Conservation (phyloP, 2,797 vertebrate species). For the Pangasius sanitwongsei region DNA sequence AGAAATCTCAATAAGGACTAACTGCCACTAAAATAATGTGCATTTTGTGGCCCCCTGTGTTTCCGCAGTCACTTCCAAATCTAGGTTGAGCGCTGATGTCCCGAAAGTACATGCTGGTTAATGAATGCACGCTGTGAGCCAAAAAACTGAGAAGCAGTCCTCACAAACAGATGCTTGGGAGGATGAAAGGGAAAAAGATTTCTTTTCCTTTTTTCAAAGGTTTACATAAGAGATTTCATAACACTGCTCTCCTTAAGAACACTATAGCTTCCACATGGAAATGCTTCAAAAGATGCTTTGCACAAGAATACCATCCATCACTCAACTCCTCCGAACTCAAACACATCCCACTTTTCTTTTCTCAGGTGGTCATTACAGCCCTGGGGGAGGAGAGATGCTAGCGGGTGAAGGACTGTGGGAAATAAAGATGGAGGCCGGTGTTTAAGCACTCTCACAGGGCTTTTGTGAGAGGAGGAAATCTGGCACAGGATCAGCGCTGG, state of each 20-base stretch:
- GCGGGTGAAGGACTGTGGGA: conserved; percentile 49
- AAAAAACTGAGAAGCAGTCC: conserved; percentile 40
- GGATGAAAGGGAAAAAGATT: conserved; percentile 45
- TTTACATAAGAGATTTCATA: conserved; percentile 54
- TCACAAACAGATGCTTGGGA: conserved; percentile 47
- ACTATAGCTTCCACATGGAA: conserved; percentile 33
- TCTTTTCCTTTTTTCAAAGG: conserved; percentile 7
- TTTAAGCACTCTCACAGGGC: conserved; percentile 62
- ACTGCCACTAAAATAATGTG: conserved; percentile 16
- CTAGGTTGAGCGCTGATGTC: conserved; percentile 40
- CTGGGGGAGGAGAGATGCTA: conserved; percentile 30
- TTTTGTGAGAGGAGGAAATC: conserved; percentile 63
- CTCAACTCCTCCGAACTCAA: conserved; percentile 5
- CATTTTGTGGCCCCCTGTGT: not conserved
- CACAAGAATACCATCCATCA: conserved; percentile 35
- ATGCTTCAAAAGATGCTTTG: conserved; percentile 43
- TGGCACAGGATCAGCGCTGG: conserved; percentile 61
- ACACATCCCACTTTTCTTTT: conserved; percentile 29
- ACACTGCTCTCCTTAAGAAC: conserved; percentile 38
- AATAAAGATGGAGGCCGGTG: conserved; percentile 43
- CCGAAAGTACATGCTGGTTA: conserved; percentile 45
- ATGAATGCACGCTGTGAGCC: conserved; percentile 51
- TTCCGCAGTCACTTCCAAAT: conserved; percentile 46
- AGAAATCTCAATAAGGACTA: conserved; percentile 11
- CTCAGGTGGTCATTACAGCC: conserved; percentile 54